Percentiles rank a stretch among this genome's conserved stretches.
Conservation (phyloP, 2,888 invertebrate species). For the Apamea sordens region DNA sequence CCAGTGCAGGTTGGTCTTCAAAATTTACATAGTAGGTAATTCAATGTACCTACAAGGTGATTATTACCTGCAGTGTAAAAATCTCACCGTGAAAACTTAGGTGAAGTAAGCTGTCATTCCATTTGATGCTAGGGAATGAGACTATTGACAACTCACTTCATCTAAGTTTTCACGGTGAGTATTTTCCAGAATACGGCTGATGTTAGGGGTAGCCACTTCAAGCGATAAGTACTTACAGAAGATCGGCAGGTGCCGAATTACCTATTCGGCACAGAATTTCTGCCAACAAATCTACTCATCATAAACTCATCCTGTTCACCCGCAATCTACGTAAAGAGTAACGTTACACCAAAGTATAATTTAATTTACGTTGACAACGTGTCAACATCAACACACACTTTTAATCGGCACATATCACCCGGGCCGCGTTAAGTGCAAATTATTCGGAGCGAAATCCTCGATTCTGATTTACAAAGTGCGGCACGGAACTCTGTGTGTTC, state of each 20-base stretch:
- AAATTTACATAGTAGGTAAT: neutral
- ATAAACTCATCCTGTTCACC: neutral
- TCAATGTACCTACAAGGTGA: neutral
- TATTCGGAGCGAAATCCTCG: slow-evolving; percentile 49
- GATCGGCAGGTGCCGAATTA: neutral
- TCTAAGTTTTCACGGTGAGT: too few relatives aligned
- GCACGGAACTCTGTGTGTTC: slow-evolving; percentile 27
- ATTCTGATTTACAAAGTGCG: slow-evolving; percentile 46
- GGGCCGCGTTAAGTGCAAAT: slow-evolving; percentile 64
- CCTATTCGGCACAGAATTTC: neutral
- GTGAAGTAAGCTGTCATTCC: too few relatives aligned
- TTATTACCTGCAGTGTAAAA: neutral
- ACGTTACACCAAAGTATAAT: slow-evolving; percentile 27
- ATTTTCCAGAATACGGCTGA: too few relatives aligned
- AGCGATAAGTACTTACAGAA: too few relatives aligned
- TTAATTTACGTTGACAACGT: slow-evolving; percentile 50
- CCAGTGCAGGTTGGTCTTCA: neutral
- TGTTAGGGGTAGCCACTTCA: too few relatives aligned
- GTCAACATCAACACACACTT: slow-evolving; percentile 59
- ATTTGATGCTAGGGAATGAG: too few relatives aligned
- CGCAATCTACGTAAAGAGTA: slow-evolving; percentile 20
- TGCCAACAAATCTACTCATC: neutral
- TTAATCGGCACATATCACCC: slow-evolving; percentile 60
- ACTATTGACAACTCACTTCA: too few relatives aligned
- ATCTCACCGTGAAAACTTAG: too few relatives aligned